Conservation (phyloP, 1,140 invertebrate genomes). For the Drosophila dunni region DNA sequence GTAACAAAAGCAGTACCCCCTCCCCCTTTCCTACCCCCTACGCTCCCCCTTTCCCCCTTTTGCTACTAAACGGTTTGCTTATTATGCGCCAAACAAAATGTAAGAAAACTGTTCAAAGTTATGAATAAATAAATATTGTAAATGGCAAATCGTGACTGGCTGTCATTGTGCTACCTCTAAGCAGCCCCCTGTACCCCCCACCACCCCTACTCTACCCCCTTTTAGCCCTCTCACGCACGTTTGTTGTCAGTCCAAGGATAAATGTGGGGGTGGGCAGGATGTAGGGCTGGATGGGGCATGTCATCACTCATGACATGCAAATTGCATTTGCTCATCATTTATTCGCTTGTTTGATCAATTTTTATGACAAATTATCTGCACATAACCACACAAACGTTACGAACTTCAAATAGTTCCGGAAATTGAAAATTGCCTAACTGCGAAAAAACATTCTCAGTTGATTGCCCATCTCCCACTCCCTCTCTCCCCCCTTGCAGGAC, state of each 20-base stretch:
- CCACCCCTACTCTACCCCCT: background rate
- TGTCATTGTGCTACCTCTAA: constrained; percentile 53
- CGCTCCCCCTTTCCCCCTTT: background rate
- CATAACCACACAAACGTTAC: constrained; percentile 9
- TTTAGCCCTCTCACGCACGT: constrained; percentile 50
- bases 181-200: background rate
- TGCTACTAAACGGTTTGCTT: constrained; percentile 35
- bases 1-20: constrained; percentile 21
- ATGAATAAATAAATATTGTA: constrained; percentile 82
- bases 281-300: background rate
- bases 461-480: background rate
- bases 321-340: constrained; percentile 75
- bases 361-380: constrained; percentile 78
- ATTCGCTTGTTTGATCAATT: constrained; percentile 78
- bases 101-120: constrained; percentile 63
- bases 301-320: constrained; percentile 69
- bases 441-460: background rate
- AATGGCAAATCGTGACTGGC: constrained; percentile 78
- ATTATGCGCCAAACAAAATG: constrained; percentile 52
- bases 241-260: constrained; percentile 61
- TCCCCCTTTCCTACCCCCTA: background rate
- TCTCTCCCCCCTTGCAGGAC: background rate
- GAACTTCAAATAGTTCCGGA: constrained; percentile 15
- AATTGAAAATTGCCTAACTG: constrained; percentile 29
- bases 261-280: constrained; percentile 14